These are phyloP conservation scores for Ophion costatus DNA, from an alignment of 2,888 invertebrate species.

Conservation along the genomic window DNA sequence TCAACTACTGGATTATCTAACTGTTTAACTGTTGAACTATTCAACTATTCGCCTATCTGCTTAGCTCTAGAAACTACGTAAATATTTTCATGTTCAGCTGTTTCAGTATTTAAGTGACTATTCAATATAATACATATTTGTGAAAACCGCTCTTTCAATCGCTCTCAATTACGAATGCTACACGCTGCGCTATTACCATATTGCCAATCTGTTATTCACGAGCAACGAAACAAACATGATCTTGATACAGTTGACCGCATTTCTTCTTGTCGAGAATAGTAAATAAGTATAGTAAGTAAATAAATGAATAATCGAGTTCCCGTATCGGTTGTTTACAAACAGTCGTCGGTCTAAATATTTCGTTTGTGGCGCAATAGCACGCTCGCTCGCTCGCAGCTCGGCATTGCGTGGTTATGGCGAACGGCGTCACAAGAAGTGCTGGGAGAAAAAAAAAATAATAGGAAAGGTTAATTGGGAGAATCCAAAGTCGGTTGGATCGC, in stretches of 20 bases:
- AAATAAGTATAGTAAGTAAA: neutral
- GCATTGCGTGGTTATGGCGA: constrained; percentile 34
- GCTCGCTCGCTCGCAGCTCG: neutral
- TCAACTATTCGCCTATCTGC: neutral
- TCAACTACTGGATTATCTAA: neutral
- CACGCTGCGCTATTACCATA: neutral
- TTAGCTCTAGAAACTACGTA: neutral
- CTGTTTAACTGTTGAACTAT: neutral
- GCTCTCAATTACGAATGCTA: neutral
- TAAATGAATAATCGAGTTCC: neutral
- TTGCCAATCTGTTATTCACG: neutral
- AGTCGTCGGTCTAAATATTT: neutral
- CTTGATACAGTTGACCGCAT: neutral
- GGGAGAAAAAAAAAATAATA: constrained; percentile 10
- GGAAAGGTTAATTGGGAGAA: constrained; percentile 41
- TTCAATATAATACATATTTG: neutral
- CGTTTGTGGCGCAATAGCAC: neutral
- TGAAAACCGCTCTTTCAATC: neutral
- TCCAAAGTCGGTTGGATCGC: constrained; percentile 10
- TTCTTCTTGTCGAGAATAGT: neutral
- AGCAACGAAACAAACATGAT: neutral
- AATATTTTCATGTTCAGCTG: neutral
- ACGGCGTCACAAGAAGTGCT: constrained; percentile 7
- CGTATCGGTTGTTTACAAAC: constrained; percentile 9
- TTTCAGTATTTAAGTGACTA: neutral